These are phyloP conservation scores for Cygnus buccinator DNA, from an alignment of 2,113 vertebrate species.

Conservation along the genomic window DNA sequence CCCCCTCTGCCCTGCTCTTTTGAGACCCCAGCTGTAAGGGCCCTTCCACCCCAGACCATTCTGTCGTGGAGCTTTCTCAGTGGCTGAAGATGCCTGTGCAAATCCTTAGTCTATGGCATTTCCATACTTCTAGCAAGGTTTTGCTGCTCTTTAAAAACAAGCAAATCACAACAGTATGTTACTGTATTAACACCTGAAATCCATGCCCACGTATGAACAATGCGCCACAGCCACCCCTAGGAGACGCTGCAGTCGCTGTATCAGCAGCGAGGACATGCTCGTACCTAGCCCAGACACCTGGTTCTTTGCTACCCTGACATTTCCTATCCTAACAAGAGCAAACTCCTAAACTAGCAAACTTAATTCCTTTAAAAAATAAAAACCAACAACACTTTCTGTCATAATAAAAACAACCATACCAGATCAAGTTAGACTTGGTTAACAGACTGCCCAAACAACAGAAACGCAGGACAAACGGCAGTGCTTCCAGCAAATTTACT, in stretches of 20 bases:
- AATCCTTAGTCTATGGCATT: neutral
- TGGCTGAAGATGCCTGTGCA: neutral
- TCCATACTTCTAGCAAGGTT: neutral
- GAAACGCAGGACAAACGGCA: fast-evolving
- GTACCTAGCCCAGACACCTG: neutral
- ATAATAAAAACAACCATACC: neutral
- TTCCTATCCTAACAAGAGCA: neutral
- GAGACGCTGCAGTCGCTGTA: neutral
- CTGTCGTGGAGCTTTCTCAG: too few species aligned
- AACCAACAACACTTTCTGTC: too few species aligned
- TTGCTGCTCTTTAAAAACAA: too few species aligned
- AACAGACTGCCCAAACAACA: neutral
- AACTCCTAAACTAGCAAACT: neutral
- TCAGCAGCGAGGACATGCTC: fast-evolving
- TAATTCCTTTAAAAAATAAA: too few species aligned
- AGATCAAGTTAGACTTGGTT: neutral
- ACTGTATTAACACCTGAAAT: fast-evolving
- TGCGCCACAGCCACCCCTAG: fast-evolving
- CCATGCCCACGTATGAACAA: fast-evolving
- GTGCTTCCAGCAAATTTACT: neutral
- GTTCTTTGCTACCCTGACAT: neutral
- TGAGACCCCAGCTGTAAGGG: too few species aligned
- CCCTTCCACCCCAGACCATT: too few species aligned
- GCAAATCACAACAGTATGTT: neutral
- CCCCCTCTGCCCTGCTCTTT: too few species aligned